phyloP scores from a whole-genome alignment of 92 coral and sea anemone genomes.

The Montipora capitata region DNA sequence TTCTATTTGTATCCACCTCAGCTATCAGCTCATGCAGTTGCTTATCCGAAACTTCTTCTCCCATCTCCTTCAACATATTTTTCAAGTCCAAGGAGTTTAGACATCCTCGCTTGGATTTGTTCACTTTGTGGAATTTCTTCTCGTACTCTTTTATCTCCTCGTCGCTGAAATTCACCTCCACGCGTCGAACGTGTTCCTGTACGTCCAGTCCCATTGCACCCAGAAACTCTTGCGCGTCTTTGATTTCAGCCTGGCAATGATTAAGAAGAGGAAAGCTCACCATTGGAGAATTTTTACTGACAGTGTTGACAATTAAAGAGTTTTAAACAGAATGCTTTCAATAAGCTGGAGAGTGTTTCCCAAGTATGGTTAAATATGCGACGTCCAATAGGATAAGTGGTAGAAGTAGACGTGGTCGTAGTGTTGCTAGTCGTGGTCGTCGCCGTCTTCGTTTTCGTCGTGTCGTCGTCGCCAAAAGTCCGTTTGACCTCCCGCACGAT shows the following conservation, averaged over 20 bases:
- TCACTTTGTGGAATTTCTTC: slow-evolving; percentile 74
- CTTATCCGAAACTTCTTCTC: slow-evolving; percentile 82
- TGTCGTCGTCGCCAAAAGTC: too few species aligned
- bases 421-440: too few species aligned
- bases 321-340: too few species aligned
- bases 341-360: too few species aligned
- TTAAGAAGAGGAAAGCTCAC: too few species aligned
- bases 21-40: slow-evolving; percentile 85
- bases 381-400: too few species aligned
- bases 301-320: too few species aligned
- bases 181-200: slow-evolving; percentile 78
- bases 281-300: too few species aligned
- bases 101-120: slow-evolving; percentile 74
- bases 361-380: too few species aligned
- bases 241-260: slow-evolving; percentile 78
- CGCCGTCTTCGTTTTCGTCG: too few species aligned
- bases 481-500: too few species aligned
- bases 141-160: slow-evolving; percentile 80
- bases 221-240: slow-evolving; percentile 82
- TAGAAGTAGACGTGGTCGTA: too few species aligned
- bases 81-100: slow-evolving; percentile 76
- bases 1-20: slow-evolving; percentile 88
- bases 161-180: slow-evolving; percentile 84
- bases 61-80: slow-evolving; percentile 76
- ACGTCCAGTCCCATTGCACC: slow-evolving; percentile 94